Evolutionary conservation across 30 jellyfish, hydroid and myxozoan genomes (phyloP), one percentile per base, ranked within the genome.

Genomic region (Aurelia sp.): DNA sequence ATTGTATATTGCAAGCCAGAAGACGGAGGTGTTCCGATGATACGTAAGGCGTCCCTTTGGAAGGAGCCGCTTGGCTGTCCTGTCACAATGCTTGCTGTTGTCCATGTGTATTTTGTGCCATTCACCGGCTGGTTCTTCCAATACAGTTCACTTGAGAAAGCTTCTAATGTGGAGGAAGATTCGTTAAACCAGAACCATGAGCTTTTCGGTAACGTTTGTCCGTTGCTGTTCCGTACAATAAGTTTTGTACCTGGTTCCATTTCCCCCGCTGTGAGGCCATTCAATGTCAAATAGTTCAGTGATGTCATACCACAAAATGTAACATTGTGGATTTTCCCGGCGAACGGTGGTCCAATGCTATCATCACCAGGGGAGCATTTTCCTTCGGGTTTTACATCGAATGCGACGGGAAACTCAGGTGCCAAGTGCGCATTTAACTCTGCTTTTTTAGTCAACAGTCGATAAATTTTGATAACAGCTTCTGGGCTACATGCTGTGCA

Each of bases 131-230:
- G 80, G 16, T 4, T 40, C 20, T 79, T 40, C 89, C 89, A 84
- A 6, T 23, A 52, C 8, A 3, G 18, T 67, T 62, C 86, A 30
- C 73, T 70, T 13, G 93, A 66, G 58, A 84, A 84, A 35, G 79
- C 93, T 48, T 71, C 83, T 37, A 84, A 13, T 11, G 19, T 41
- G 10, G 67, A 37, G 15, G 86, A 67, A 3, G 86, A 27, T n/a
- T 84, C 86, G 21, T 81, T 73, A n/a, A 77, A 69, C 98, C 98
- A 91, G 35, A 86, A 61, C 95, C 95, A 91, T 21, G 96, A 86
- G 74, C 79, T 62, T 17, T 66, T 60, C 11, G 98, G 86, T n/a
- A 91, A 67, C 6, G 89, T 63, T 17, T 81, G 20, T 66, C 44
- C 41, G 62, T 72, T 55, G 18, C 8, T 17, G 23, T 44, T 61